phyloP scores from a whole-genome alignment of 1,140 invertebrate species.

The Macrotrachela quadricornifera region DNA sequence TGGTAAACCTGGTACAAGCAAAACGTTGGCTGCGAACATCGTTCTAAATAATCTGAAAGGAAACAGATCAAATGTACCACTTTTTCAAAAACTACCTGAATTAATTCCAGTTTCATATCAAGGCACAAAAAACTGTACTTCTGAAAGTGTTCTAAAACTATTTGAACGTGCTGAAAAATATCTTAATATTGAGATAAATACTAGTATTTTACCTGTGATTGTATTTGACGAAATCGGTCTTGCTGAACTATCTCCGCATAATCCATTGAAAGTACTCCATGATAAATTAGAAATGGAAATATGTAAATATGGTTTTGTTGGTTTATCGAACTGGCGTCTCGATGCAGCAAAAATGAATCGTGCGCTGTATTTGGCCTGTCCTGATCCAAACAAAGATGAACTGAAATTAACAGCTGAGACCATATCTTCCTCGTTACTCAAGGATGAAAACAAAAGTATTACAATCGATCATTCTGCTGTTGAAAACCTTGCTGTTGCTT shows the following conservation, averaged over 20 bases:
- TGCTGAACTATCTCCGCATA: slow-evolving; percentile 15
- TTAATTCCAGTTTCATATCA: slow-evolving; percentile 13
- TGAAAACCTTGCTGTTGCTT: too few species aligned
- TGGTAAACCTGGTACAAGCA: slow-evolving; percentile 15
- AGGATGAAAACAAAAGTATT: too few species aligned
- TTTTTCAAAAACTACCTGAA: slow-evolving; percentile 10
- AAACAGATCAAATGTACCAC: slow-evolving; percentile 11
- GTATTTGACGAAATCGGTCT: slow-evolving; percentile 14
- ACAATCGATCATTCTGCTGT: too few species aligned
- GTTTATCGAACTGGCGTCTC: slow-evolving; percentile 15
- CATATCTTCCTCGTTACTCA: too few species aligned
- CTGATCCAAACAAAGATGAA: too few species aligned
- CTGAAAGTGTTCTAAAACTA: slow-evolving; percentile 13
- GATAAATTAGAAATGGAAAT: slow-evolving; percentile 12
- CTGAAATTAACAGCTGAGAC: too few species aligned
- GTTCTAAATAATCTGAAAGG: slow-evolving; percentile 13
- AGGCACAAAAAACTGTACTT: slow-evolving; percentile 13
- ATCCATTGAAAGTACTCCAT: slow-evolving; percentile 24
- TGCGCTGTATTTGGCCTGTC: too few species aligned
- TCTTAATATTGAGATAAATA: too few species aligned
- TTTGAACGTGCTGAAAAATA: slow-evolving; percentile 13
- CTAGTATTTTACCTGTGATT: too few species aligned
- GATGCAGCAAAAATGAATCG: slow-evolving; percentile 17
- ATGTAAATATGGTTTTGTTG: slow-evolving; percentile 12
- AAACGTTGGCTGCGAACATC: slow-evolving; percentile 13